Base-by-base conservation (phyloP, 2,888 invertebrate genomes). In the Nomada fucata region DNA sequence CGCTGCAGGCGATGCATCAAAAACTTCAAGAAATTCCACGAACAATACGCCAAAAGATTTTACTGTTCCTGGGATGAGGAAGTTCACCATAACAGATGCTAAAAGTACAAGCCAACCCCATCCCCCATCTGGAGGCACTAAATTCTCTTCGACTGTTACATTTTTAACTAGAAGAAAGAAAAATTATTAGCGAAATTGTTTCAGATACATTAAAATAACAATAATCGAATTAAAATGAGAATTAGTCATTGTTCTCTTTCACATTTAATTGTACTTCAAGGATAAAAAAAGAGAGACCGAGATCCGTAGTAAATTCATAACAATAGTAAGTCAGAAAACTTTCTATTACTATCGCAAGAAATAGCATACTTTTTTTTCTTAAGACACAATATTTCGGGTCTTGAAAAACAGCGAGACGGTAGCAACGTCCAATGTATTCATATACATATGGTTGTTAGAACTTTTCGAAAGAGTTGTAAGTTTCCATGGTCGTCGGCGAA, bases 41-140 rank as follows among this genome's bases (percentile, higher is more conserved):
- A 97, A 96, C 0, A 98, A 94, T 0, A 98, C 97, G 18, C 98
- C 98, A 90, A 98, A 98, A 3, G 97, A 97, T 93, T 98, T 98
- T 65, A 98, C 96, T 0, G 97, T 97, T 55, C 98, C 98, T 7
- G 98, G 97, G 53, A 98, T 97, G 29, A 98, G 94, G 87, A 98
- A 96, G 92, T 98, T 97, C 74, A 98, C 97, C 90, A 97, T 93
- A 74, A 97, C 97, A 4, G 97, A 96, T 67, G 89, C 95, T 92
- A 96, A 94, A 89, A 96, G 95, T 73, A 97, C 96, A 91, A 96
- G 95, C 97, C 97, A 97, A 75, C 97, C 97, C 97, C 97, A 97
- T 85, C 96, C 97, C 36, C 97, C 97, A 93, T 97, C 97, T 0
- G 97, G 97, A 69, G 97, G 97, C 60, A 97, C 97, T 94, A 96